These are phyloP conservation scores for Drosophila recens DNA, from an alignment of 2,888 invertebrate genomes.

Conservation along the genomic window DNA sequence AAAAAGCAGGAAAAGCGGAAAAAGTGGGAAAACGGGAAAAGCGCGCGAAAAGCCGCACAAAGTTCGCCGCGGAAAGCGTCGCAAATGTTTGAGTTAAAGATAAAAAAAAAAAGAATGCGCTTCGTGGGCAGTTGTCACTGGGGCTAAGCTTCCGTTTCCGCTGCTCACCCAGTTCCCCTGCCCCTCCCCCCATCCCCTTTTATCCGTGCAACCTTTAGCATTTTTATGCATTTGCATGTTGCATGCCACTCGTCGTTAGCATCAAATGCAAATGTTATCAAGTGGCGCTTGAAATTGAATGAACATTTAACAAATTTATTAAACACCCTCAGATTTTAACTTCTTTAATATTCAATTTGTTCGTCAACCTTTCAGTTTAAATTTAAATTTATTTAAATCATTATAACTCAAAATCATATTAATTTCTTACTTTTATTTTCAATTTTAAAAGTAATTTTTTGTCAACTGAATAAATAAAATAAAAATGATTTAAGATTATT, in stretches of 20 bases:
- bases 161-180: not conserved
- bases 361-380: no score
- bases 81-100: conserved; percentile 69
- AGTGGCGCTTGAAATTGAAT: conserved; percentile 48
- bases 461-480: no score
- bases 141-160: conserved; percentile 72
- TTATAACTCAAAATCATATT: no score
- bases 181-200: not conserved
- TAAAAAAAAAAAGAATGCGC: conserved; percentile 55
- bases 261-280: conserved; percentile 65
- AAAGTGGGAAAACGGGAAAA: conserved; percentile 5
- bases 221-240: conserved; percentile 45
- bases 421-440: no score
- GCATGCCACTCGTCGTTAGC: conserved; percentile 50
- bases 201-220: not conserved
- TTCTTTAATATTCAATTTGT: no score
- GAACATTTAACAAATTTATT: conserved; percentile 3
- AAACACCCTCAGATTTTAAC: no score
- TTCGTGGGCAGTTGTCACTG: conserved; percentile 23
- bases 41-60: conserved; percentile 47
- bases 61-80: conserved; percentile 44
- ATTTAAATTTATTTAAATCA: no score
- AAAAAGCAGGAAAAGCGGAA: conserved; percentile 8
- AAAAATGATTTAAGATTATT: no score
- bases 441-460: no score